Evolutionary conservation across 2,888 invertebrate genomes (phyloP).

Genomic region (Criorhina ranunculi): DNA sequence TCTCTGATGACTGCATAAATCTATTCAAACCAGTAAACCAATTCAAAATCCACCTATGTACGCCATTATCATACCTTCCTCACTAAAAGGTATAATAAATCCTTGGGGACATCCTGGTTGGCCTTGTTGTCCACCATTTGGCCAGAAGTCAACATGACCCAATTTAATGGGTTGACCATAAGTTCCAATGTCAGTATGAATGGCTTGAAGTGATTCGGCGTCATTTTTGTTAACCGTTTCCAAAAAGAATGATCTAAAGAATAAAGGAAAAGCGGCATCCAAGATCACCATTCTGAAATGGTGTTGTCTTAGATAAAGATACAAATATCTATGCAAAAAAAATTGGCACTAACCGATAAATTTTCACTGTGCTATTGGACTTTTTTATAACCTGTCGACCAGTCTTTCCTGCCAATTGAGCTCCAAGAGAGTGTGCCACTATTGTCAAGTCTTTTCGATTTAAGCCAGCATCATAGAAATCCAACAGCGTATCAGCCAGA

Average conservation of each 20-base stretch:
- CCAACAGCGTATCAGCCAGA: slow-evolving; percentile 25
- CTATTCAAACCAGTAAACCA: slow-evolving; percentile 6
- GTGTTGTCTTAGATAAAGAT: not conserved
- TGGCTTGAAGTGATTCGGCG: slow-evolving; percentile 56
- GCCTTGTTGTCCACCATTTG: slow-evolving; percentile 62
- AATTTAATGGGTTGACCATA: slow-evolving; percentile 47
- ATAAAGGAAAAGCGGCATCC: slow-evolving; percentile 64
- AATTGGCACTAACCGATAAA: slow-evolving; percentile 29
- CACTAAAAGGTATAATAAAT: slow-evolving; percentile 50
- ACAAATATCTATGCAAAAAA: not conserved
- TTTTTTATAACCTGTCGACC: slow-evolving; percentile 43
- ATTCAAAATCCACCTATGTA: not conserved
- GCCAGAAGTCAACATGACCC: slow-evolving; percentile 69
- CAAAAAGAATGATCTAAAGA: slow-evolving; percentile 5
- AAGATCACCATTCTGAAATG: slow-evolving; percentile 50
- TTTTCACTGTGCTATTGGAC: slow-evolving; percentile 22
- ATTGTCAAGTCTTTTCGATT: slow-evolving; percentile 32
- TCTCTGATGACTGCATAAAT: slow-evolving; percentile 66
- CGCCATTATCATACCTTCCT: slow-evolving; percentile 29
- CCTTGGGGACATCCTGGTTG: slow-evolving; percentile 66
- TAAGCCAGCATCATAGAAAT: slow-evolving; percentile 37
- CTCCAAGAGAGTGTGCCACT: slow-evolving; percentile 62
- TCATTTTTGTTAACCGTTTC: slow-evolving; percentile 41
- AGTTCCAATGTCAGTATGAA: slow-evolving; percentile 63
- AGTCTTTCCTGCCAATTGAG: slow-evolving; percentile 55